Percentiles rank a stretch among this genome's conserved stretches.
phyloP scores from a whole-genome alignment of 2,888 invertebrate species.

The Cremastobaeus sp. region DNA sequence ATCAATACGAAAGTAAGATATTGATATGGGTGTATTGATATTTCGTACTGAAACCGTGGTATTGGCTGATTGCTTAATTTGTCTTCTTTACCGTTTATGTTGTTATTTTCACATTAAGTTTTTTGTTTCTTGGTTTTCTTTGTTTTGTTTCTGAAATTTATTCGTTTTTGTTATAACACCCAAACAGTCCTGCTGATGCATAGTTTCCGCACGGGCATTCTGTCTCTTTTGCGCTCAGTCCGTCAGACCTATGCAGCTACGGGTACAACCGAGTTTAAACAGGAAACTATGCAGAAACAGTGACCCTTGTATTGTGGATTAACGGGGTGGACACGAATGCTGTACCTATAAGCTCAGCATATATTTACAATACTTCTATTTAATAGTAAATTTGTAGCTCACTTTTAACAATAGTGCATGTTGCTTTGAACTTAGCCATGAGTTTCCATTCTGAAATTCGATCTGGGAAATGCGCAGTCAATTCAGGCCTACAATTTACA shows the following conservation, averaged over 20 bases:
- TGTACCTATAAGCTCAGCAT: conserved; percentile 77
- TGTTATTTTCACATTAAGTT: conserved; percentile 22
- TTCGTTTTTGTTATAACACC: conserved; percentile 60
- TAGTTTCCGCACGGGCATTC: too few species aligned
- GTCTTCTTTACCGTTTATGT: conserved; percentile 69
- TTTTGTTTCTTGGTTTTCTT: conserved; percentile 26
- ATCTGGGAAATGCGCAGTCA: too few species aligned
- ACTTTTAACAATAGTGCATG: conserved; percentile 79
- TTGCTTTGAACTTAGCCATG: conserved; percentile 69
- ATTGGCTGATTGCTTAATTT: conserved; percentile 78
- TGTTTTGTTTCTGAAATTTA: conserved; percentile 37
- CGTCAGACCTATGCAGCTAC: background rate
- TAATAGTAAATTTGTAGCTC: conserved; percentile 77
- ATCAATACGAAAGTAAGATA: conserved; percentile 76
- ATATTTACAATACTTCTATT: conserved; percentile 76
- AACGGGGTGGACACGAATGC: conserved; percentile 76
- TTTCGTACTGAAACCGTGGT: conserved; percentile 77
- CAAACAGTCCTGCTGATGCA: conserved; percentile 62
- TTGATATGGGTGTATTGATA: conserved; percentile 76
- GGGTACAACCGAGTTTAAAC: conserved; percentile 15
- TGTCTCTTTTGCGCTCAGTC: too few species aligned
- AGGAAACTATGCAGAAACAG: conserved; percentile 63
- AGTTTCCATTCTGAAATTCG: conserved; percentile 65
- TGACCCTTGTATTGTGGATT: conserved; percentile 67
- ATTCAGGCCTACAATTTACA: too few species aligned